phyloP scores from a whole-genome alignment of 37 sponge, comb jelly and placozoan species.

The Axinella damicornis region DNA sequence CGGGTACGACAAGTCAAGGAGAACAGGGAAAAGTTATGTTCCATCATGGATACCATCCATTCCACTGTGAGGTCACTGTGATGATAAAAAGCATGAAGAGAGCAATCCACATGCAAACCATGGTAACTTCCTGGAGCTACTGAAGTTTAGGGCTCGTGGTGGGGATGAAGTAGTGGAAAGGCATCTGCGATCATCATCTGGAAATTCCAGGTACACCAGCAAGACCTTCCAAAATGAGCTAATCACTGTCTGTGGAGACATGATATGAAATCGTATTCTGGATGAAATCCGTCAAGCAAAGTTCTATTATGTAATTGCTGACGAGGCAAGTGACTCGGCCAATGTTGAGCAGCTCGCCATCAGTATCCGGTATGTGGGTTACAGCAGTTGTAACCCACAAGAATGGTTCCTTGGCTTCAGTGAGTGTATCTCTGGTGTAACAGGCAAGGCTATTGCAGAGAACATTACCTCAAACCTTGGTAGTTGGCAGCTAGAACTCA shows the following conservation, averaged over 20 bases:
- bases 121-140: slow-evolving; percentile 43
- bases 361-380: no score
- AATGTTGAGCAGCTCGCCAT: no score
- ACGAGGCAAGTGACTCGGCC: no score
- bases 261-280: no score
- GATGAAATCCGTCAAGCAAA: no score
- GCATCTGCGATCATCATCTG: slow-evolving; percentile 45
- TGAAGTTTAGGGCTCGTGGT: slow-evolving; percentile 48
- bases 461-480: slow-evolving; percentile 14
- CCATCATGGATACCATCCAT: slow-evolving; percentile 43
- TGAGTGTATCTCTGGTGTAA: slow-evolving; percentile 49
- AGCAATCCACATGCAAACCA: not conserved
- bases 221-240: slow-evolving; percentile 51
- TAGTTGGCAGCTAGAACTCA: slow-evolving; percentile 32
- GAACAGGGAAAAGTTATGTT: slow-evolving; percentile 45
- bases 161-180: slow-evolving; percentile 49
- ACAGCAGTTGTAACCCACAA: no score
- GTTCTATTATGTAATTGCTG: no score
- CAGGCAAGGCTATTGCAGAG: slow-evolving; percentile 62
- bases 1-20: slow-evolving; percentile 12
- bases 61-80: slow-evolving; percentile 56
- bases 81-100: slow-evolving; percentile 39
- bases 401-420: slow-evolving; percentile 38
- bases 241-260: not conserved
- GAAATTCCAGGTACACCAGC: slow-evolving; percentile 70